Conservation (phyloP, 2,888 invertebrate species). For the Lepidocyrtoides sp. region DNA sequence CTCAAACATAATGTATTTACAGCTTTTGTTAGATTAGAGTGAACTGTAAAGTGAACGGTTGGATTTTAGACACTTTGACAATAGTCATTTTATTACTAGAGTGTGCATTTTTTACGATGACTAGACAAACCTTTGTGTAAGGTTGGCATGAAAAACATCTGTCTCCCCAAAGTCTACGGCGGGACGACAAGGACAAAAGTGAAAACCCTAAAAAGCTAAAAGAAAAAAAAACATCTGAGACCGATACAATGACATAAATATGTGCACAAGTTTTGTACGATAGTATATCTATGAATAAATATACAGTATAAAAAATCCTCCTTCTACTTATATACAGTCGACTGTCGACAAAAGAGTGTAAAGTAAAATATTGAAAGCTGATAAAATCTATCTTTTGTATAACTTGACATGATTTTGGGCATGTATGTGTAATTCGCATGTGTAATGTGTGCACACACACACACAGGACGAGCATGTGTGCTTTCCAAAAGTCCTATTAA, state of each 20-base stretch:
- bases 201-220: neutral
- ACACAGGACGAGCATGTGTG: too few species aligned
- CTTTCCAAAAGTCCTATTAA: too few species aligned
- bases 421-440: neutral
- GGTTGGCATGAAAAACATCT: conserved; percentile 31
- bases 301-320: neutral
- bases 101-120: conserved; percentile 44
- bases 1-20: too few species aligned
- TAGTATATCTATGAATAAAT: too few species aligned
- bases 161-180: neutral
- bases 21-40: too few species aligned
- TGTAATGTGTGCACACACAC: neutral
- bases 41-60: too few species aligned
- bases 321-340: neutral
- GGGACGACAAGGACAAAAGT: conserved; percentile 47
- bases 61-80: neutral
- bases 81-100: neutral
- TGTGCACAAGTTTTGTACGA: too few species aligned
- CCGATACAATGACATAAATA: conserved; percentile 27
- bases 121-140: conserved; percentile 12
- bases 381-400: neutral
- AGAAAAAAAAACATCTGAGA: conserved; percentile 18
- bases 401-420: neutral
- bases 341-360: neutral
- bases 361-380: neutral